These are phyloP conservation scores for Hirtodrosophila cameraria DNA, from an alignment of 2,888 invertebrate genomes.

Conservation along the genomic window DNA sequence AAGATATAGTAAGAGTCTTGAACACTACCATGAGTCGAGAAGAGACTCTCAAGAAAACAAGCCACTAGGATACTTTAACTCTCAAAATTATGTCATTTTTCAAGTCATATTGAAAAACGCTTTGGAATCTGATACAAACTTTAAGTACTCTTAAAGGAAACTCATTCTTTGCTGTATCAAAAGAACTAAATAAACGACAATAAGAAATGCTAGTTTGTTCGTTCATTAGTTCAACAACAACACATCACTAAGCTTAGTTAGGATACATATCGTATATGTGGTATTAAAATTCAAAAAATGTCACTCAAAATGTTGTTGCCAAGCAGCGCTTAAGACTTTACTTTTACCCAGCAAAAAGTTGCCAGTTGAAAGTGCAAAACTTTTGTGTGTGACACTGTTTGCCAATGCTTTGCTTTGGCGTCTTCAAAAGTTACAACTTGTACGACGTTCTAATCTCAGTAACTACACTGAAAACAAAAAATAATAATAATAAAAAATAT, in stretches of 20 bases:
- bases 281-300: conserved; percentile 47
- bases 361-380: conserved; percentile 46
- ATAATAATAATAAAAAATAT: conserved; percentile 32
- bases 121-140: too few species aligned
- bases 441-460: conserved; percentile 74
- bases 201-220: too few species aligned
- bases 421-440: conserved; percentile 73
- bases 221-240: too few species aligned
- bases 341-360: conserved; percentile 32
- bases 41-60: too few species aligned
- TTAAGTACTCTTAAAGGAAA: too few species aligned
- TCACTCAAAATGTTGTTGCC: conserved; percentile 33
- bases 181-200: too few species aligned
- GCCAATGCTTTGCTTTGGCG: conserved; percentile 61
- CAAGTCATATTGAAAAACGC: too few species aligned
- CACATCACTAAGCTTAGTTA: conserved; percentile 18
- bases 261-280: neutral
- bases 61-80: too few species aligned
- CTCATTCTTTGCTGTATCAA: too few species aligned
- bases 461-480: conserved; percentile 44
- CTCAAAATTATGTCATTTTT: too few species aligned
- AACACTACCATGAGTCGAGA: too few species aligned
- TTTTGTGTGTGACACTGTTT: conserved; percentile 51
- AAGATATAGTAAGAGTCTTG: too few species aligned
- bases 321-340: conserved; percentile 30